These are phyloP conservation scores for Protonemura montana DNA, from an alignment of 2,888 invertebrate species.

Conservation along the genomic window DNA sequence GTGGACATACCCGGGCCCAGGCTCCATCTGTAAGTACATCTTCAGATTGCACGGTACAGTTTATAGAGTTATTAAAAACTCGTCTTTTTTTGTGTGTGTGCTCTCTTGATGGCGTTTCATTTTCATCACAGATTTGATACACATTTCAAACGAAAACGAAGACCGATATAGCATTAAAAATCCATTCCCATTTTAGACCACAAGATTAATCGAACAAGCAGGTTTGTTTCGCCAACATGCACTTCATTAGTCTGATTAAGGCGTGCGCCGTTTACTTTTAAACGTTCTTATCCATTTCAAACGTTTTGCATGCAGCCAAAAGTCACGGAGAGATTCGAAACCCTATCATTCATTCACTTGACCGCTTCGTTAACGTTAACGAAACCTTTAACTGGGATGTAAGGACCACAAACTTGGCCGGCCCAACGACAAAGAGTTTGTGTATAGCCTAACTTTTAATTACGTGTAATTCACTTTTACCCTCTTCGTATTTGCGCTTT, in stretches of 20 bases:
- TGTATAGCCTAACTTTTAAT: neutral
- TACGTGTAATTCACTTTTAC: neutral
- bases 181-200: neutral
- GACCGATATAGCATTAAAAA: neutral
- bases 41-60: neutral
- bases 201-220: neutral
- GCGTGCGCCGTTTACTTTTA: neutral
- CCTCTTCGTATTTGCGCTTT: slow-evolving; percentile 7
- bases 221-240: neutral
- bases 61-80: neutral
- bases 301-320: neutral
- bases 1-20: slow-evolving; percentile 53
- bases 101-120: neutral
- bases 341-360: slow-evolving; percentile 12
- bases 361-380: neutral
- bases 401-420: neutral
- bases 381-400: neutral
- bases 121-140: neutral
- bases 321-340: neutral
- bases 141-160: neutral
- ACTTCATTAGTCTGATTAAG: slow-evolving; percentile 5
- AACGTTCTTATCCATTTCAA: neutral
- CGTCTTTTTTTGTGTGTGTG: neutral
- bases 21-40: slow-evolving; percentile 50
- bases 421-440: neutral